These are phyloP conservation scores for Xerus inauris DNA, from an alignment of 2,113 vertebrate species.

Conservation along the genomic window DNA sequence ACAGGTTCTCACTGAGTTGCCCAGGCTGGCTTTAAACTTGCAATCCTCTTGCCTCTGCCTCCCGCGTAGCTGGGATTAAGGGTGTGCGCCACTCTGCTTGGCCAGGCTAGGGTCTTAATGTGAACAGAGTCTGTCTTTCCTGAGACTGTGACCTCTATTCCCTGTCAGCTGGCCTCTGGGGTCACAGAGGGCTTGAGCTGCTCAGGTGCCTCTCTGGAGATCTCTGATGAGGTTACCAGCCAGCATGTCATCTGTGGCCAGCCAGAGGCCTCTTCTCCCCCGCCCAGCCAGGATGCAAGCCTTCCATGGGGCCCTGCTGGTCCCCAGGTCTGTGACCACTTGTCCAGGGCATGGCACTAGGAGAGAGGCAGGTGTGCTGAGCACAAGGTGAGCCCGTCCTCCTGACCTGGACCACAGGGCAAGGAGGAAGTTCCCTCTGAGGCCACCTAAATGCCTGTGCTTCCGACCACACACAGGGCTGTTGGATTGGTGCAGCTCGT, in stretches of 20 bases:
- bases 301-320: rapidly evolving
- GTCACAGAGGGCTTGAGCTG: too few species aligned
- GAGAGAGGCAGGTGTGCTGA: background rate
- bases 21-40: too few species aligned
- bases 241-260: rapidly evolving
- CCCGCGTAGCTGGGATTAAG: too few species aligned
- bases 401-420: background rate
- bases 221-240: background rate
- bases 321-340: background rate
- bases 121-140: rapidly evolving
- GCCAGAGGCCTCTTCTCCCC: rapidly evolving
- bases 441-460: rapidly evolving
- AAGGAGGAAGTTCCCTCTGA: background rate
- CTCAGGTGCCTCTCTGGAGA: background rate
- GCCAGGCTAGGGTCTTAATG: rapidly evolving
- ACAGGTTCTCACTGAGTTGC: too few species aligned
- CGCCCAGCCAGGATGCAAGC: rapidly evolving
- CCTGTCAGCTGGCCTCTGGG: rapidly evolving
- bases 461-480: rapidly evolving
- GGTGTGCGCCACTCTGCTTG: background rate
- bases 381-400: rapidly evolving
- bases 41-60: too few species aligned
- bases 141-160: rapidly evolving
- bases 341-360: rapidly evolving
- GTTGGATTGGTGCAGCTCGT: rapidly evolving